These are phyloP conservation scores for Epizoanthus illoricatus DNA, from an alignment of 92 coral and sea anemone genomes.

Conservation along the genomic window DNA sequence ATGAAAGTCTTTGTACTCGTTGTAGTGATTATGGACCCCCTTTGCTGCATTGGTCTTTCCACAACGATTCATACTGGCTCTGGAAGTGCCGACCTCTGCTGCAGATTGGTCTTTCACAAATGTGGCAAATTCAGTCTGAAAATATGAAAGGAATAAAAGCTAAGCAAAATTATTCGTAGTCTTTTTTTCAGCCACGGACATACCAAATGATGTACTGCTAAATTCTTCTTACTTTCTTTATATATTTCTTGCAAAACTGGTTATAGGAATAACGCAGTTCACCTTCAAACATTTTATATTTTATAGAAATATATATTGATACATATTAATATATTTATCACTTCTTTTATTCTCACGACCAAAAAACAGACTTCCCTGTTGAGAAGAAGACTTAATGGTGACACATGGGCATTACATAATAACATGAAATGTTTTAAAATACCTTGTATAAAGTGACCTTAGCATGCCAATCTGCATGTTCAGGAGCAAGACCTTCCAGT, in stretches of 20 bases:
- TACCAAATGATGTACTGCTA: neutral
- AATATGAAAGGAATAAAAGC: neutral
- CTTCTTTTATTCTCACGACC: neutral
- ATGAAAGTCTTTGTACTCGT: constrained; percentile 42
- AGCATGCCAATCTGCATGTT: neutral
- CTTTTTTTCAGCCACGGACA: neutral
- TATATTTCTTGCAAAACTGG: too few relatives aligned
- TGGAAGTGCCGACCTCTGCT: constrained; percentile 16
- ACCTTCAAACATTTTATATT: too few relatives aligned
- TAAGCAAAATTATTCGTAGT: neutral
- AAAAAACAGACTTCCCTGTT: neutral
- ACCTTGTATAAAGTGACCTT: constrained; percentile 1
- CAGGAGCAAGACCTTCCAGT: constrained; percentile 13
- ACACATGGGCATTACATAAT: constrained; percentile 1
- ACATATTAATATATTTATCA: too few relatives aligned
- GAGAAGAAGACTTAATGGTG: neutral
- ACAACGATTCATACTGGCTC: constrained; percentile 41
- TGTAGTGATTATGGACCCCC: constrained; percentile 30
- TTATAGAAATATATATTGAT: too few relatives aligned
- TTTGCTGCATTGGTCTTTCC: constrained; percentile 43
- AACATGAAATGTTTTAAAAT: neutral
- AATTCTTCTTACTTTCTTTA: too few relatives aligned
- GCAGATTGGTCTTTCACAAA: constrained; percentile 35
- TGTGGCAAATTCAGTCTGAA: constrained; percentile 24
- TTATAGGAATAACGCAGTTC: too few relatives aligned